Percentiles rank a stretch among this genome's conserved stretches.
Conservation (phyloP, 2,797 vertebrate genomes). For the Trichosurus vulpecula region DNA sequence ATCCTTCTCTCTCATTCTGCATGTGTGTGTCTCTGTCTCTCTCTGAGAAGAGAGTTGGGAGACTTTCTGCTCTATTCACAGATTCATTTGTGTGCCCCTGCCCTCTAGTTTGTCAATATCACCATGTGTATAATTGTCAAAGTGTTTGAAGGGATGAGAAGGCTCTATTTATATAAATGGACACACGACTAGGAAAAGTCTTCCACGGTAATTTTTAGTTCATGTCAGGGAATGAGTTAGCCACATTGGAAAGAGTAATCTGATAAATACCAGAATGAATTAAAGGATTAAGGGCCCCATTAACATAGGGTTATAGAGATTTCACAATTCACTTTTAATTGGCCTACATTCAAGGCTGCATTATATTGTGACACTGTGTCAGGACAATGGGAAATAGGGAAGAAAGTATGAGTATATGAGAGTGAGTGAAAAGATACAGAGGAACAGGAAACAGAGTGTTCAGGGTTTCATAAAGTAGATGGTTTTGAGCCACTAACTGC, state of each 20-base stretch:
- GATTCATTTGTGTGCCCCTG: slow-evolving; percentile 21
- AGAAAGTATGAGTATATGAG: not conserved
- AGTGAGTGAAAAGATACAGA: not conserved
- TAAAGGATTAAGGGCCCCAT: not conserved
- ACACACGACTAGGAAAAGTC: not conserved
- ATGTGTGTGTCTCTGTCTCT: not conserved
- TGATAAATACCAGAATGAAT: not conserved
- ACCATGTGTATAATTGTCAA: not conserved
- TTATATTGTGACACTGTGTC: slow-evolving; percentile 7
- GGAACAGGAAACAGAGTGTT: not conserved
- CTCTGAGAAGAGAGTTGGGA: slow-evolving; percentile 8
- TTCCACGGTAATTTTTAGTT: slow-evolving; percentile 22
- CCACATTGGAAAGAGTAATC: not conserved
- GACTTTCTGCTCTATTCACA: slow-evolving; percentile 14
- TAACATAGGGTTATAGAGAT: not conserved
- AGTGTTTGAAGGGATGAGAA: slow-evolving; percentile 16
- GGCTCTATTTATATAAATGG: not conserved
- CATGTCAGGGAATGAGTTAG: not conserved
- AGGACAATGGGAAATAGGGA: not conserved
- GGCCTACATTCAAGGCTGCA: not conserved
- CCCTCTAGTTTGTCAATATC: not conserved
- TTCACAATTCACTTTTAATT: not conserved
- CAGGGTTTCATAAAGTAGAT: not conserved
- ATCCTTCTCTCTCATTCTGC: not conserved
- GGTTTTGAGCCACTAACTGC: not conserved